Evolutionary conservation across 2,113 vertebrate species (phyloP), one percentile per base, ranked within the genome.

Genomic region (Glareola pratincola): DNA sequence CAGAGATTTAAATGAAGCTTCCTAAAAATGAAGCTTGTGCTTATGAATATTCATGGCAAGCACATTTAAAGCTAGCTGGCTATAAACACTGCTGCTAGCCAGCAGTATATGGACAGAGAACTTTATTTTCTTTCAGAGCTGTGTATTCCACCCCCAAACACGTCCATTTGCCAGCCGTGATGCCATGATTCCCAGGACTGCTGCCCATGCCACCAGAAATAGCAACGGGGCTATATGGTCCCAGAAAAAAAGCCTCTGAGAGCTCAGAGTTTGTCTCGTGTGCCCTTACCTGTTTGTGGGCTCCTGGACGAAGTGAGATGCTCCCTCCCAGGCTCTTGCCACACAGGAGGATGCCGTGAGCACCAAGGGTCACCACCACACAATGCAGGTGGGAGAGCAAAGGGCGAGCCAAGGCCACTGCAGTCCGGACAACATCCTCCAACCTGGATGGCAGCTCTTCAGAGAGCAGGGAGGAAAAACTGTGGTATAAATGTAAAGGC

Each of bases 321-420:
- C 97, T 97, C 56, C 98, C 98, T 59, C 69, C 97, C 16, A 98
- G 72, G 48, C 97, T 97, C 67, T 95, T 98, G 79, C 99, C 98
- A 43, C 99, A 99, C 73, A 99, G 73, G 69, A 99, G 94, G 88
- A 99, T 94, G 2, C 99, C 99, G 0, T 98, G 68, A 8, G 97
- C 53, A 0, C 99, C 99, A 0, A 99, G 98, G 21, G 99, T 99
- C 81, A 99, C 99, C 80, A 99, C 97, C 77, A 99, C 98, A 73
- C 98, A 99, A 50, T 88, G 88, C 94, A 99, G 85, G 72, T 99
- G 98, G 91, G 98, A 96, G 98, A 99, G 98, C 68, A 99, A 98
- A 67, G 99, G 99, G 96, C 96, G 95, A 24, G 98, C 98, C 94
- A 99, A 98, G 92, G 96, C 69, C 68, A 97, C 50, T 8, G 98